Conservation (phyloP, 2,113 vertebrate species). For the Origma solitaria region DNA sequence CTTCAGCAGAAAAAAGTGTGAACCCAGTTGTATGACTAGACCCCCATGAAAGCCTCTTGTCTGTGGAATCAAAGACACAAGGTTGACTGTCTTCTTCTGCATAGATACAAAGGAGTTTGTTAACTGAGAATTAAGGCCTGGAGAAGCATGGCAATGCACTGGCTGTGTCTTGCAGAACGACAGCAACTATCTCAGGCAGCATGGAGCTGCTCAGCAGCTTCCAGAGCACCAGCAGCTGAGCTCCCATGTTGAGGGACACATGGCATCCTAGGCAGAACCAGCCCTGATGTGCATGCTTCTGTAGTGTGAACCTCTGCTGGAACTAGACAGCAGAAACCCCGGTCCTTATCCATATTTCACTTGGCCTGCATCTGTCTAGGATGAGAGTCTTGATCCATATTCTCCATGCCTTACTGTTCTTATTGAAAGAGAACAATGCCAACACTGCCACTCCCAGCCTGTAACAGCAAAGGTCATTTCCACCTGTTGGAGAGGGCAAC, state of each 20-base stretch:
- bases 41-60: background rate
- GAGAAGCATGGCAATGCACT: background rate
- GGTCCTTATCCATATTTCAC: background rate
- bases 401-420: background rate
- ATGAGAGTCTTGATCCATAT: background rate
- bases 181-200: background rate
- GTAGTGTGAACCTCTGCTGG: background rate
- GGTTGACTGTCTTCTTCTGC: background rate
- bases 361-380: background rate
- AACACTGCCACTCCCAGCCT: background rate
- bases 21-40: background rate
- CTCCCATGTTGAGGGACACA: rapidly evolving
- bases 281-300: background rate
- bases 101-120: background rate
- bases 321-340: background rate
- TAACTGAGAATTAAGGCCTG: background rate
- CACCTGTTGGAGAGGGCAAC: background rate
- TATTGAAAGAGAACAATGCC: background rate
- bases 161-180: background rate
- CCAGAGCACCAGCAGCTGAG: background rate
- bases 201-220: background rate
- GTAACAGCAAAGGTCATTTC: background rate
- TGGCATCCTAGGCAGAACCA: background rate
- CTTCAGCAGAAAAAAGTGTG: background rate
- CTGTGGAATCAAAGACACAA: background rate